Conservation (phyloP, 2,888 invertebrate genomes). For the Fabriciana adippe region DNA sequence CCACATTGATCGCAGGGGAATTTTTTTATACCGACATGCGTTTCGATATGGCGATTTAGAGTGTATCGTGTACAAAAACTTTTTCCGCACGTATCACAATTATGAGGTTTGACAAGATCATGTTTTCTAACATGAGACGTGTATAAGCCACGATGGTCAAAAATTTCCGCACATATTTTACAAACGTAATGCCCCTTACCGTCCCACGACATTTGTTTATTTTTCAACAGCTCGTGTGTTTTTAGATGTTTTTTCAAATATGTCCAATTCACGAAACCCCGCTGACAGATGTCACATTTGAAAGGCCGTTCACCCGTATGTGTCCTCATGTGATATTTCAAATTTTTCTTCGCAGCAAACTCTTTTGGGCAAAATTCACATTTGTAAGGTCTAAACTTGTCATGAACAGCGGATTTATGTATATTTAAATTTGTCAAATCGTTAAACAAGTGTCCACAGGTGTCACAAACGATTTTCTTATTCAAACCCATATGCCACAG, state of each 20-base stretch:
- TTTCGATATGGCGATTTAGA: slow-evolving; percentile 40
- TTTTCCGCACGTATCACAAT: slow-evolving; percentile 40
- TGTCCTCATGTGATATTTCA: slow-evolving; percentile 38
- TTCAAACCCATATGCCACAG: slow-evolving; percentile 38
- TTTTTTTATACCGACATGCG: slow-evolving; percentile 34
- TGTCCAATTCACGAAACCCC: slow-evolving; percentile 17
- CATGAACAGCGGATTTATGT: slow-evolving; percentile 44
- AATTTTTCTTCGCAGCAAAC: slow-evolving; percentile 43
- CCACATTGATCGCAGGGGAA: slow-evolving; percentile 38
- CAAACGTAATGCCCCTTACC: slow-evolving; percentile 31
- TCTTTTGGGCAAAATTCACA: slow-evolving; percentile 43
- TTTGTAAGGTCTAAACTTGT: slow-evolving; percentile 39
- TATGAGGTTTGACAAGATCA: slow-evolving; percentile 18
- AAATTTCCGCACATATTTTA: slow-evolving; percentile 33
- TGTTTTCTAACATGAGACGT: slow-evolving; percentile 34
- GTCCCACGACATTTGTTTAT: slow-evolving; percentile 9
- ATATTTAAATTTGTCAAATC: slow-evolving; percentile 41
- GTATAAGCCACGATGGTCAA: slow-evolving; percentile 21
- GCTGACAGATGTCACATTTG: slow-evolving; percentile 37
- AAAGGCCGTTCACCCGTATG: slow-evolving; percentile 44
- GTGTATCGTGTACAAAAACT: slow-evolving; percentile 41
- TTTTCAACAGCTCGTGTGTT: slow-evolving; percentile 2
- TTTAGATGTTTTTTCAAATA: slow-evolving; percentile 18
- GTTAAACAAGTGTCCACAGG: slow-evolving; percentile 44
- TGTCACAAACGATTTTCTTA: slow-evolving; percentile 42